Evolutionary conservation across 2,797 vertebrate species (phyloP), one percentile per base, ranked within the genome.

Genomic region (Siniperca undulata): DNA sequence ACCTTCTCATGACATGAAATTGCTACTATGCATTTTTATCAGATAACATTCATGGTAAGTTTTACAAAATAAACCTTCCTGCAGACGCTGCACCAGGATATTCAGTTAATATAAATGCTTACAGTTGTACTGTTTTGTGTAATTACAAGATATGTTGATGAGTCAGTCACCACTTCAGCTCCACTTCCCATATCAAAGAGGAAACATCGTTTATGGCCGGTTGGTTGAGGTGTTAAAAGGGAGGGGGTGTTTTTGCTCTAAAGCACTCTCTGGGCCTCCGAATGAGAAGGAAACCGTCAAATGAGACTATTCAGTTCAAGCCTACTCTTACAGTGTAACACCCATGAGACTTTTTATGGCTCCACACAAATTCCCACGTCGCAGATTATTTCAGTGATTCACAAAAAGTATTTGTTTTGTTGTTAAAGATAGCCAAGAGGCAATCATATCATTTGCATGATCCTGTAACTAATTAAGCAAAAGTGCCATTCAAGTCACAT

Each of bases 111-210:
- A 70, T 38, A 80, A 81, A 65, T 11, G 12, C 7, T 55, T 66
- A 77, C 74, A 89, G 81, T 80, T 77, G 40, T 74, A 77, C 66
- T 59, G 73, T 90, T 94, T 95, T 81, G 83, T 93, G 92, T 89
- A 91, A 92, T 88, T 46, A 81, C 48, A 53, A 82, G 90, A 91
- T 79, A 48, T 70, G 82, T 59, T 85, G 90, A 92, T 90, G 87
- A 93, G 89, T 95, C 91, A 93, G 84, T 87, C 80, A 74, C 30
- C 61, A 76, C 75, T 91, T 90, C 77, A 78, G 83, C 92, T 85
- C 65, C 94, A 95, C 46, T 97, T 96, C 93, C 96, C 96, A 93
- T 97, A 92, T 92, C 95, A 94, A 46, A 96, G 91, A 72, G 95
- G 95, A 93, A 98, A 92, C 89, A 78, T 87, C 72, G 71, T 90